phyloP scores from a whole-genome alignment of 1,140 invertebrate species.

The Drosophila kohkoa region DNA sequence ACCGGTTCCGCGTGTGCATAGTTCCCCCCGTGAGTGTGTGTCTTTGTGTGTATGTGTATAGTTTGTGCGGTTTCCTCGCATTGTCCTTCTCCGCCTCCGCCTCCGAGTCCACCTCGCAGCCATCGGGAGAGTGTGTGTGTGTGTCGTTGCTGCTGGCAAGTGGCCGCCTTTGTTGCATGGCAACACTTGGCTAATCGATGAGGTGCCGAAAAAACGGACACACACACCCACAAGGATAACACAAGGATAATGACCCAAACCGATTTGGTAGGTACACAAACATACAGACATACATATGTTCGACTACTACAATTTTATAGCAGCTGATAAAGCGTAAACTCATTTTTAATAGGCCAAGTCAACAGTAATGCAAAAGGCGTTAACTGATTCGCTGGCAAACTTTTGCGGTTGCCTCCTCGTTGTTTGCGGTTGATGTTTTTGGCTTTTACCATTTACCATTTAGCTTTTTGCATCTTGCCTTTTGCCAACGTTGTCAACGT shows the following conservation, averaged over 20 bases:
- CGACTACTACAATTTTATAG: conserved; percentile 9
- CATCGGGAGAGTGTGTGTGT: conserved; percentile 48
- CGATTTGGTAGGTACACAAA: conserved; percentile 56
- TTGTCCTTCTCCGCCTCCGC: conserved; percentile 19
- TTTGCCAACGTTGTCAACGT: conserved; percentile 20
- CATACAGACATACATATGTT: neutral
- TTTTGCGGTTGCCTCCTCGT: conserved; percentile 14
- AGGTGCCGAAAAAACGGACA: conserved; percentile 71
- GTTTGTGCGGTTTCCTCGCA: conserved; percentile 52
- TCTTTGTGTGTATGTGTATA: conserved; percentile 20
- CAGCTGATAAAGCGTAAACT: conserved; percentile 38
- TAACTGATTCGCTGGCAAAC: conserved; percentile 37
- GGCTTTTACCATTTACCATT: neutral
- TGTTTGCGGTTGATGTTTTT: conserved; percentile 2
- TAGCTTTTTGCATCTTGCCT: neutral
- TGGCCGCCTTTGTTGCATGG: conserved; percentile 70
- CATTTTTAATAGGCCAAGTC: conserved; percentile 41
- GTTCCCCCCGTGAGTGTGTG: neutral
- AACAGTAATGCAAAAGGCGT: conserved; percentile 24
- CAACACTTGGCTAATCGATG: conserved; percentile 82
- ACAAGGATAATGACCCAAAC: conserved; percentile 83
- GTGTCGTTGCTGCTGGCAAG: conserved; percentile 61
- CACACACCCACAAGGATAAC: conserved; percentile 65
- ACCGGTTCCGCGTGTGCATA: neutral
- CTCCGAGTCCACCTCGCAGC: neutral